Evolutionary conservation across 1,140 invertebrate genomes (phyloP).

Genomic region (Argopecten irradians): DNA sequence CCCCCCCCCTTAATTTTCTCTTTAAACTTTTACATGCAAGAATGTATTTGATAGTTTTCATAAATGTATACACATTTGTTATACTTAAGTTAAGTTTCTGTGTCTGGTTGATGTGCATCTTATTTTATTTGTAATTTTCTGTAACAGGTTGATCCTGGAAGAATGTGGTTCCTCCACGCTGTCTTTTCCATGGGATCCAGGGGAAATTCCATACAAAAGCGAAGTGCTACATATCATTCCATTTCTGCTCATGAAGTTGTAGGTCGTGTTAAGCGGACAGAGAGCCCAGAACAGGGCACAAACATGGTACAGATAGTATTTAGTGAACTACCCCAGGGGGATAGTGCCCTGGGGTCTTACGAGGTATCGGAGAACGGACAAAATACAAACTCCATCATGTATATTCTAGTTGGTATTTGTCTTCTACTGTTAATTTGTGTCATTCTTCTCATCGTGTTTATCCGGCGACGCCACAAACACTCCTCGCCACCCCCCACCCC

Average conservation of each 20-base stretch:
- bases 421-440: conserved; percentile 61
- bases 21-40: too few species aligned
- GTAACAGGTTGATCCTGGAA: conserved; percentile 71
- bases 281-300: conserved; percentile 70
- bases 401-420: conserved; percentile 61
- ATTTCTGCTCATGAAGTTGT: neutral
- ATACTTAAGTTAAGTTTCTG: neutral
- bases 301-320: conserved; percentile 72
- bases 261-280: conserved; percentile 47
- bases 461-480: conserved; percentile 61
- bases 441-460: conserved; percentile 60
- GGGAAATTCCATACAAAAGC: conserved; percentile 51
- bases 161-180: conserved; percentile 77
- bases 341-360: conserved; percentile 48
- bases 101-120: neutral
- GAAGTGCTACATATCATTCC: conserved; percentile 54
- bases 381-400: conserved; percentile 58
- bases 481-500: conserved; percentile 65
- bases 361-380: conserved; percentile 52
- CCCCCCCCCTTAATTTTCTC: too few species aligned
- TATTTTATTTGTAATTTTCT: conserved; percentile 25
- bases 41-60: neutral
- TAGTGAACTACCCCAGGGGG: conserved; percentile 43
- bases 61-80: neutral
- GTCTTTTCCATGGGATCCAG: conserved; percentile 71